A percentile compares a stretch with the other conserved stretches of the same genome.
Evolutionary conservation across 1,140 invertebrate species (phyloP).

Genomic region (Heliothis virescens): DNA sequence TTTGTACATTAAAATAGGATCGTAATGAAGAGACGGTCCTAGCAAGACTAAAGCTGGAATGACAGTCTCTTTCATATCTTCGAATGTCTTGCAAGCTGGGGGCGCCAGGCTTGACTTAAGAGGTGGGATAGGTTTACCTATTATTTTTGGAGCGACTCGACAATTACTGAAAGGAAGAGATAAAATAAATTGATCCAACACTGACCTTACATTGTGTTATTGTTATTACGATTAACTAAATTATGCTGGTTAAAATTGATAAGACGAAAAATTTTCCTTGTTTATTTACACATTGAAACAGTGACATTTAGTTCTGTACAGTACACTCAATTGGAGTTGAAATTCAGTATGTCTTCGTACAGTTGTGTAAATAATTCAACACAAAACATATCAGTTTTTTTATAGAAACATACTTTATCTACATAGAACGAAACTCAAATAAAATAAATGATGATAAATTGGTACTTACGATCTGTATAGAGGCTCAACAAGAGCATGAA

Average conservation of each 20-base stretch:
- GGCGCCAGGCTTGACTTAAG: constrained; percentile 88
- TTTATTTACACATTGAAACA: no score
- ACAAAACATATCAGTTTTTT: neutral
- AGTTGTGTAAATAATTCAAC: constrained; percentile 4
- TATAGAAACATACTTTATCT: no score
- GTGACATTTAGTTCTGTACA: neutral
- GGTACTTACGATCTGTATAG: constrained; percentile 91
- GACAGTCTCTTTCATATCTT: constrained; percentile 91
- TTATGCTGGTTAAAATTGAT: no score
- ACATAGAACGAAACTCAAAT: neutral
- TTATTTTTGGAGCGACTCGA: constrained; percentile 90
- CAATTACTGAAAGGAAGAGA: constrained; percentile 72
- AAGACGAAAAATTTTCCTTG: no score
- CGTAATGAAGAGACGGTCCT: constrained; percentile 95
- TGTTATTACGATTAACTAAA: no score
- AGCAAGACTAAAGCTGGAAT: constrained; percentile 95
- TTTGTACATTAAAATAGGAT: constrained; percentile 96
- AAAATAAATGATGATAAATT: neutral
- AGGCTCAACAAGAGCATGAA: constrained; percentile 95
- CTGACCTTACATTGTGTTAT: no score
- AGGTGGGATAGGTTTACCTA: constrained; percentile 87
- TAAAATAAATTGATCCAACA: neutral
- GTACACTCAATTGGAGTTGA: neutral
- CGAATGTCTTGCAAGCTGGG: constrained; percentile 86
- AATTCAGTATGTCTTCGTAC: neutral